Conservation (phyloP, 2,113 vertebrate genomes). For the Empidonax alnorum region DNA sequence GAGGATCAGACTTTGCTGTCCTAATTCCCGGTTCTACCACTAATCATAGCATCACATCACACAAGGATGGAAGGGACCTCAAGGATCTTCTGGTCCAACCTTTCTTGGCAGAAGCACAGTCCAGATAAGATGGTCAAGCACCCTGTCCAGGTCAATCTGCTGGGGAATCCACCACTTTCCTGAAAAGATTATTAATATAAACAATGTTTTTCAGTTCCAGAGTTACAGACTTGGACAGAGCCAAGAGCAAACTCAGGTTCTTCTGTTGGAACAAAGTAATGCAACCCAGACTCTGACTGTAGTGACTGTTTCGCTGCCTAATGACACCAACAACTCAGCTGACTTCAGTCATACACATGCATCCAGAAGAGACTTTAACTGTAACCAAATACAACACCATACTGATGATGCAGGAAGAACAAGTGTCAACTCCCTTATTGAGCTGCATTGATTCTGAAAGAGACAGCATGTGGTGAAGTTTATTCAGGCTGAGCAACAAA, state of each 20-base stretch:
- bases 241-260: neutral
- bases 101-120: neutral
- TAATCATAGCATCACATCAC: neutral
- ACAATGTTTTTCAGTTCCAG: neutral
- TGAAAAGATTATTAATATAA: neutral
- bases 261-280: neutral
- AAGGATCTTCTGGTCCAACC: neutral
- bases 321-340: neutral
- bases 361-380: neutral
- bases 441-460: neutral
- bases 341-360: neutral
- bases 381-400: neutral
- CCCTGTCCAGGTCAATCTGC: neutral
- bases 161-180: neutral
- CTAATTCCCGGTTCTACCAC: neutral
- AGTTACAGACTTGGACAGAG: neutral
- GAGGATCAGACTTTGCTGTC: neutral
- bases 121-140: neutral
- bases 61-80: neutral
- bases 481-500: conserved; percentile 33
- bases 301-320: neutral
- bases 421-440: neutral
- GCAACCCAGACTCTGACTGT: neutral
- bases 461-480: neutral
- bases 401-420: neutral